phyloP scores from a whole-genome alignment of 2,888 invertebrate species.

The Drosophila mimetica region DNA sequence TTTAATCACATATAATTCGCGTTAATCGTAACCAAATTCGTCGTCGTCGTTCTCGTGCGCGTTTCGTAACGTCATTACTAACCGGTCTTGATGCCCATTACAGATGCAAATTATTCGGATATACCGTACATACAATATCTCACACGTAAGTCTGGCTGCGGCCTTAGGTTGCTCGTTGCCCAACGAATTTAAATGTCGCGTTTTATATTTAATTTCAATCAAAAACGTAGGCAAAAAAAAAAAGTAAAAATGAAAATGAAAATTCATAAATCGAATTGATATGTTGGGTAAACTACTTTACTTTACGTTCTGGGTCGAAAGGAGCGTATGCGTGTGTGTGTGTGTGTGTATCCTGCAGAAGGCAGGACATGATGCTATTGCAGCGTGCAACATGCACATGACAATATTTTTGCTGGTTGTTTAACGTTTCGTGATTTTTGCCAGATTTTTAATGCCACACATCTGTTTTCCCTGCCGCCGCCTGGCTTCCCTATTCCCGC shows the following conservation, averaged over 20 bases:
- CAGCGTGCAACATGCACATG: slow-evolving; percentile 58
- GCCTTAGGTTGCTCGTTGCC: slow-evolving; percentile 27
- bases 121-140: slow-evolving; percentile 88
- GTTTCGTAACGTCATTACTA: slow-evolving; percentile 49
- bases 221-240: slow-evolving; percentile 11
- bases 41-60: slow-evolving; percentile 38
- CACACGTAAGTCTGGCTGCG: slow-evolving; percentile 86
- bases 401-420: slow-evolving; percentile 75
- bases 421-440: slow-evolving; percentile 79
- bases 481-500: slow-evolving; percentile 41
- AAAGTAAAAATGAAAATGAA: slow-evolving; percentile 4
- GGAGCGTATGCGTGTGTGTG: slow-evolving; percentile 6
- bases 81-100: slow-evolving; percentile 69
- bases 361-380: slow-evolving; percentile 40
- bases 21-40: slow-evolving; percentile 23
- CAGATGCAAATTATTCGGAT: slow-evolving; percentile 88
- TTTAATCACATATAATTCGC: slow-evolving; percentile 2
- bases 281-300: slow-evolving; percentile 73
- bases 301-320: slow-evolving; percentile 43
- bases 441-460: slow-evolving; percentile 72
- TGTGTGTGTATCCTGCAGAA: slow-evolving; percentile 12
- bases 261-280: slow-evolving; percentile 72
- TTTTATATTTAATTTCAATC: slow-evolving; percentile 62
- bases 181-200: slow-evolving; percentile 35
- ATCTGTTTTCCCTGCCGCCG: slow-evolving; percentile 32